phyloP scores from a whole-genome alignment of 2,888 invertebrate species.

The Meteorus cinctellus region DNA sequence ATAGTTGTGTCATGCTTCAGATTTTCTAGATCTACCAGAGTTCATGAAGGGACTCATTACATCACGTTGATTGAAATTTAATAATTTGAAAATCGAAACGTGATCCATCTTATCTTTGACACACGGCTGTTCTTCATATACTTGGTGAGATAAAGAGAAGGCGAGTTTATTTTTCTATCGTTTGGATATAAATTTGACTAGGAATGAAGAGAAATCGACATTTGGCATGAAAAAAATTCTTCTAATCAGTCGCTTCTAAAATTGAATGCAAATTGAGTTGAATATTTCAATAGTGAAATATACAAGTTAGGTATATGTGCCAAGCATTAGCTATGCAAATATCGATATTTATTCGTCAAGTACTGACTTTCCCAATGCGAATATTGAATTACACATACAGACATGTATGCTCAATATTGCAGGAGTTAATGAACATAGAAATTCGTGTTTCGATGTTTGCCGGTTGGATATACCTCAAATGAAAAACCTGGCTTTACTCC shows the following conservation, averaged over 20 bases:
- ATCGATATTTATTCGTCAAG: constrained; percentile 27
- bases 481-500: constrained; percentile 32
- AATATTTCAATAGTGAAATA: constrained; percentile 13
- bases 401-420: constrained; percentile 1
- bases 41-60: too few species aligned
- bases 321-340: constrained; percentile 32
- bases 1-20: neutral
- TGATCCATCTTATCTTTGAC: too few species aligned
- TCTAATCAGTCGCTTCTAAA: neutral
- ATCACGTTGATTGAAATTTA: too few species aligned
- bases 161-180: too few species aligned
- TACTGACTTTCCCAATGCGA: constrained; percentile 6
- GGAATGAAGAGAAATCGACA: neutral
- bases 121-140: too few species aligned
- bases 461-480: constrained; percentile 23
- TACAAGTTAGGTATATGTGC: constrained; percentile 6
- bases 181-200: too few species aligned
- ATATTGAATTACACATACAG: constrained; percentile 15
- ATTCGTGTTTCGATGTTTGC: constrained; percentile 37
- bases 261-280: neutral
- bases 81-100: too few species aligned
- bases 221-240: neutral
- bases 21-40: too few species aligned
- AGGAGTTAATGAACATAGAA: constrained; percentile 35
- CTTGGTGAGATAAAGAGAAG: too few species aligned